Conservation (phyloP, 2,113 vertebrate species). For the Phyllopteryx taeniolatus region DNA sequence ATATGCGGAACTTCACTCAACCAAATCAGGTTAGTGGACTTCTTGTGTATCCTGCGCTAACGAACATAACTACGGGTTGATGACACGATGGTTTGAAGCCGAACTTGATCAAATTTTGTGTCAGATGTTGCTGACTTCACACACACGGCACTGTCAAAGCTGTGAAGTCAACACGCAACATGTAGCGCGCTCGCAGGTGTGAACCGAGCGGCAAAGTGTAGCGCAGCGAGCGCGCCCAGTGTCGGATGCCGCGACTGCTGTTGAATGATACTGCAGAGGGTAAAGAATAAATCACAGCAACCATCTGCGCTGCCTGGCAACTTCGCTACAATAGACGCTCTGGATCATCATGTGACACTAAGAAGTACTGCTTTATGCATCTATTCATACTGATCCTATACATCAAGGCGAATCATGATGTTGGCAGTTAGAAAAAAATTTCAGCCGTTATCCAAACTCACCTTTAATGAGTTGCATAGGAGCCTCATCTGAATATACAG, state of each 20-base stretch:
- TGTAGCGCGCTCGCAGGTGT: background rate
- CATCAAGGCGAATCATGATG: background rate
- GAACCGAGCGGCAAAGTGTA: conserved; percentile 5
- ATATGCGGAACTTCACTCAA: no score
- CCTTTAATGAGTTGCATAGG: no score
- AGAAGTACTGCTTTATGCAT: background rate
- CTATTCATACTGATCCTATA: background rate
- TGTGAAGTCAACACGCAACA: conserved; percentile 24
- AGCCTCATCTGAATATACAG: no score
- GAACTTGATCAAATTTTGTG: no score
- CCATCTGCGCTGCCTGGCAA: conserved; percentile 11
- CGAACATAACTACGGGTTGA: no score
- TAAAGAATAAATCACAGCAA: conserved; percentile 7
- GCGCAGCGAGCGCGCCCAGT: background rate
- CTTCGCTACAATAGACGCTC: background rate
- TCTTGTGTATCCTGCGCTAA: no score
- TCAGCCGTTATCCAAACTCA: no score
- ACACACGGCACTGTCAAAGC: conserved; percentile 4
- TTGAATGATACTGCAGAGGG: background rate
- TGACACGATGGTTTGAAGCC: no score
- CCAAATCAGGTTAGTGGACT: no score
- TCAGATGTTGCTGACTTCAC: conserved; percentile 4
- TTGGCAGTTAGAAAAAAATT: no score
- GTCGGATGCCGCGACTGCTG: conserved; percentile 23
- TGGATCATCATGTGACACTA: background rate